Percentiles rank a stretch among this genome's conserved stretches.
These are phyloP conservation scores for Numenius arquata DNA, from an alignment of 2,113 vertebrate genomes.

Conservation along the genomic window DNA sequence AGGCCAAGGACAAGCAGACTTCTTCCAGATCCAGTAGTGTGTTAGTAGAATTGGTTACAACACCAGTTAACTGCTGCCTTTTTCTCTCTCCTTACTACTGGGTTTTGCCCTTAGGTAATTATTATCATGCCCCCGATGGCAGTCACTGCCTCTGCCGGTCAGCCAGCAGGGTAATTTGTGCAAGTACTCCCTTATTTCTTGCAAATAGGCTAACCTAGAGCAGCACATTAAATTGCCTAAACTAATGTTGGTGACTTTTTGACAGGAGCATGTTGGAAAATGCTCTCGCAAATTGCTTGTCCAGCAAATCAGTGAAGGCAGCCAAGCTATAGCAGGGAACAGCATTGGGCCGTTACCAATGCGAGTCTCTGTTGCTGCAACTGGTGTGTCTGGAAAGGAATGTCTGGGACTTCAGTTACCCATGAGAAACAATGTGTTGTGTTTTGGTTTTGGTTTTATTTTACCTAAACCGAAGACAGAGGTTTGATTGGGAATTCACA, in stretches of 20 bases:
- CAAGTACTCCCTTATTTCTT: neutral
- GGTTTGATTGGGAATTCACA: neutral
- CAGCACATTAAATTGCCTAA: neutral
- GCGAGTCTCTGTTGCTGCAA: neutral
- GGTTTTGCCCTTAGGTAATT: neutral
- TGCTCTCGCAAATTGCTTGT: neutral
- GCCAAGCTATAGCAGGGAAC: neutral
- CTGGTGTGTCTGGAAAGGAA: neutral
- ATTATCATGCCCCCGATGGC: accelerated
- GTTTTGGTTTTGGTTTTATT: neutral
- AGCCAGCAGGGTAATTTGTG: neutral
- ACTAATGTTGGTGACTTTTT: neutral
- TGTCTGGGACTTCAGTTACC: neutral
- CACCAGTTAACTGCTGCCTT: neutral
- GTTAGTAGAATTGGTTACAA: neutral
- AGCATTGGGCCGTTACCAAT: accelerated
- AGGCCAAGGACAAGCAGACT: neutral
- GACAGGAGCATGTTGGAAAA: neutral
- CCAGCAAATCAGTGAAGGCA: neutral
- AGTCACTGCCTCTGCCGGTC: neutral
- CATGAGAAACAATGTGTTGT: neutral
- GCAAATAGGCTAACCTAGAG: neutral
- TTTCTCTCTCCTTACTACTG: neutral
- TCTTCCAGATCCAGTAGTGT: neutral
- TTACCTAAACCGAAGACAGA: neutral